A percentile compares a stretch with the other conserved stretches of the same genome.
Evolutionary conservation across 2,888 invertebrate genomes (phyloP).

Genomic region (Oscheius sp.): DNA sequence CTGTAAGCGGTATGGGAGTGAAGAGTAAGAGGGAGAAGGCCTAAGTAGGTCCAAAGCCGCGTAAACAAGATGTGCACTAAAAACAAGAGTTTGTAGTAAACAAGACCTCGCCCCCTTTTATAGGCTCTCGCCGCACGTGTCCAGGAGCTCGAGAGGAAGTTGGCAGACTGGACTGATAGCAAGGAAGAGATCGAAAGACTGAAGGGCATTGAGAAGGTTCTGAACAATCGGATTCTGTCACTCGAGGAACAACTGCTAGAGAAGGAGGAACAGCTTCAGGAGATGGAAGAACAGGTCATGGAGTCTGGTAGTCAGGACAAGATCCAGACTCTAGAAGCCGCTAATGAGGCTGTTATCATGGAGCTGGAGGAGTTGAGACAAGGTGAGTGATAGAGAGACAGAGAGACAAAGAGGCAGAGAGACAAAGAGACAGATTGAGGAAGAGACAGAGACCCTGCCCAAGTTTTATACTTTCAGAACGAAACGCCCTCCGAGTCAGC

Average conservation of each 20-base stretch:
- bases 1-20: too few species aligned
- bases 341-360: slow-evolving; percentile 11
- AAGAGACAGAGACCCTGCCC: too few species aligned
- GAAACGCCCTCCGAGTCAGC: slow-evolving; percentile 9
- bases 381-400: not conserved
- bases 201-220: slow-evolving; percentile 42
- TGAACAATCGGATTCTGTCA: slow-evolving; percentile 45
- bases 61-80: not conserved
- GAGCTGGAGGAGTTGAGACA: slow-evolving; percentile 15
- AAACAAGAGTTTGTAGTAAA: not conserved
- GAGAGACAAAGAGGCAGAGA: too few species aligned
- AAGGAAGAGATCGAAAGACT: slow-evolving; percentile 38
- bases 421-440: too few species aligned
- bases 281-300: slow-evolving; percentile 41
- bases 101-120: not conserved
- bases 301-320: slow-evolving; percentile 7
- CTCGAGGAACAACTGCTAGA: slow-evolving; percentile 50
- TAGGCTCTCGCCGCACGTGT: slow-evolving; percentile 23
- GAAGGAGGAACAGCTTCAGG: slow-evolving; percentile 45
- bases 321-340: not conserved
- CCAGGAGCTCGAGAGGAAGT: slow-evolving; percentile 26
- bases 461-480: slow-evolving; percentile 14
- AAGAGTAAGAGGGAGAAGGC: not conserved
- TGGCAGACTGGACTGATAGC: slow-evolving; percentile 23
- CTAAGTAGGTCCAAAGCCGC: not conserved